These are phyloP conservation scores for Lasioglossum villosulum DNA, from an alignment of 2,888 invertebrate genomes.

Conservation along the genomic window DNA sequence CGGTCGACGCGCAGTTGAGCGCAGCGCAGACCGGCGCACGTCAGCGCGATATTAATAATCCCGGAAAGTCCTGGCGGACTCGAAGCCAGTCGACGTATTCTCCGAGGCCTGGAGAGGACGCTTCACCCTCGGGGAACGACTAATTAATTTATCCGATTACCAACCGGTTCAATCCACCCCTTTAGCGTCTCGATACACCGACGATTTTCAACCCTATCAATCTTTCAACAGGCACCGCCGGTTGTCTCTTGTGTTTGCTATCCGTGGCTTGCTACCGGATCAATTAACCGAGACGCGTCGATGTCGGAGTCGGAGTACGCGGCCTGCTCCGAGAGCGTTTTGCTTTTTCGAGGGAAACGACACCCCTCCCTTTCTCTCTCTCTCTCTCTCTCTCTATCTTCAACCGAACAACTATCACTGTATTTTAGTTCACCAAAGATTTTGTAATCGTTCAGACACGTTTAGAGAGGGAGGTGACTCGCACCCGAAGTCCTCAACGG, in stretches of 20 bases:
- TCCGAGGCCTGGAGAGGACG: constrained; percentile 4
- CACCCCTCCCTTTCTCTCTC: no score
- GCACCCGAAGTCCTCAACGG: no score
- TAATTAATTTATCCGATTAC: constrained; percentile 39
- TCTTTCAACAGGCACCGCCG: neutral
- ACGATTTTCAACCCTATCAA: constrained; percentile 19
- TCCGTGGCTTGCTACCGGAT: neutral
- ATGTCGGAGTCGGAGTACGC: neutral
- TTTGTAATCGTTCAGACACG: no score
- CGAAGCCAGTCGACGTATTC: constrained; percentile 2
- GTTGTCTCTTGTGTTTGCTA: constrained; percentile 12
- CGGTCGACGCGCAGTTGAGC: neutral
- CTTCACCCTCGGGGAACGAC: constrained; percentile 23
- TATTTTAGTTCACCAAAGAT: no score
- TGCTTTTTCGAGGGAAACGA: neutral
- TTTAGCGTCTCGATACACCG: constrained; percentile 16
- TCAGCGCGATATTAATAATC: constrained; percentile 11
- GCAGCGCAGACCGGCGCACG: neutral
- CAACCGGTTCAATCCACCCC: constrained; percentile 5
- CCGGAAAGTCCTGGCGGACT: constrained; percentile 16
- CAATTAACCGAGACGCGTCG: constrained; percentile 1
- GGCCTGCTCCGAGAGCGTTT: neutral
- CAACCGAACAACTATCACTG: no score
- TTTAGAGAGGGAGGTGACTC: no score
- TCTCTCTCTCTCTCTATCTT: no score